These are phyloP conservation scores for Neosilurus mollespiculum DNA, from an alignment of 2,797 vertebrate species.

Conservation along the genomic window DNA sequence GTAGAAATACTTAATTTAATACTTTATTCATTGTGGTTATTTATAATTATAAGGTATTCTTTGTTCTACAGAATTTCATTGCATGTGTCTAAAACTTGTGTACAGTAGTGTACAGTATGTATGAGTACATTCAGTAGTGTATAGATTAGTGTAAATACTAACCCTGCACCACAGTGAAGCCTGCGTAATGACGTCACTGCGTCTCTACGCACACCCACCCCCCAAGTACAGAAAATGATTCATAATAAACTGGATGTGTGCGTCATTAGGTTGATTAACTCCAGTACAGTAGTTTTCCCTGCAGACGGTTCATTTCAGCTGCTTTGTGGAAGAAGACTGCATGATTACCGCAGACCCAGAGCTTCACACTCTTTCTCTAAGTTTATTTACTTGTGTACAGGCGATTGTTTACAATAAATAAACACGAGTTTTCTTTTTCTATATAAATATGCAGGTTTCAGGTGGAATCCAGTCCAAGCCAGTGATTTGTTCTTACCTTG, in stretches of 20 bases:
- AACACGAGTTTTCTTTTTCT: neutral
- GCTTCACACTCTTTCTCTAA: neutral
- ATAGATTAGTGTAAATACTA: too few relatives aligned
- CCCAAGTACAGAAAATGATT: neutral
- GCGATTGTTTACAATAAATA: neutral
- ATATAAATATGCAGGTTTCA: neutral
- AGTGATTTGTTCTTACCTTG: conserved; percentile 39
- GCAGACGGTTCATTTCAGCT: neutral
- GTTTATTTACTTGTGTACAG: neutral
- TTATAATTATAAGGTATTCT: too few relatives aligned
- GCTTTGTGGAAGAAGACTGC: neutral
- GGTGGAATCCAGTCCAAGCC: neutral
- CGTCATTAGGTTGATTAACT: neutral
- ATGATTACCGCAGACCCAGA: neutral
- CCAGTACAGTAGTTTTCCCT: neutral
- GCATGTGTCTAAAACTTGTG: too few relatives aligned
- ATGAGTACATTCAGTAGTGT: too few relatives aligned
- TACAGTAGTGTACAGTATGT: too few relatives aligned
- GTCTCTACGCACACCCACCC: neutral
- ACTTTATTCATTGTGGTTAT: too few relatives aligned
- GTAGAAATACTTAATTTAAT: too few relatives aligned
- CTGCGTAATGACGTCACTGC: neutral
- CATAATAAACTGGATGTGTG: too few relatives aligned
- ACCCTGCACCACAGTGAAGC: neutral
- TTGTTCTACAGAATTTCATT: too few relatives aligned